phyloP scores from a whole-genome alignment of 2,888 invertebrate species.

The Cheilosia scutellata region DNA sequence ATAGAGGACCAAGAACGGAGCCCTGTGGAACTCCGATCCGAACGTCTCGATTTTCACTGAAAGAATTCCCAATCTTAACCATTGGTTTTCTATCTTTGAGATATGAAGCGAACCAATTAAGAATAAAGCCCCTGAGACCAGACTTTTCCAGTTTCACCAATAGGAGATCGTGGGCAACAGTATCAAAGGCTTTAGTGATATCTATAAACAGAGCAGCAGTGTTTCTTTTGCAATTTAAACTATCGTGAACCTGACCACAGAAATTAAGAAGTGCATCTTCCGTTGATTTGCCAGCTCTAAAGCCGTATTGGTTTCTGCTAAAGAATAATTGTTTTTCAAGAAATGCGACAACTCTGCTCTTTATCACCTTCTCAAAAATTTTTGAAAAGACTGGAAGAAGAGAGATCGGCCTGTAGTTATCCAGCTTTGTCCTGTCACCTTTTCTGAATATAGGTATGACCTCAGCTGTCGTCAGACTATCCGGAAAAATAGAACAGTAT shows the following conservation, averaged over 20 bases:
- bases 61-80: not conserved
- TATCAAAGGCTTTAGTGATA: slow-evolving; percentile 27
- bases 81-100: slow-evolving; percentile 8
- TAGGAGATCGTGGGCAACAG: slow-evolving; percentile 1
- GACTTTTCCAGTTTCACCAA: slow-evolving; percentile 4
- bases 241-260: not conserved
- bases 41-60: slow-evolving; percentile 10
- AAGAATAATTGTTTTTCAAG: slow-evolving; percentile 13
- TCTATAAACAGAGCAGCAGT: slow-evolving; percentile 28
- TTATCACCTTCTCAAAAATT: slow-evolving; percentile 23
- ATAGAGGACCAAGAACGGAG: slow-evolving; percentile 1
- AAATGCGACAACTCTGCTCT: not conserved
- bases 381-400: slow-evolving; percentile 34
- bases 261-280: slow-evolving; percentile 19
- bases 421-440: not conserved
- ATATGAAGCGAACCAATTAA: slow-evolving; percentile 34
- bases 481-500: slow-evolving; percentile 6
- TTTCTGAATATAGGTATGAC: slow-evolving; percentile 26
- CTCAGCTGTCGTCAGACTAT: slow-evolving; percentile 7
- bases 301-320: slow-evolving; percentile 15
- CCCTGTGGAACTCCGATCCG: not conserved
- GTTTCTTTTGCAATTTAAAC: slow-evolving; percentile 14
- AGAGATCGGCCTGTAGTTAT: slow-evolving; percentile 41
- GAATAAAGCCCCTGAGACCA: slow-evolving; percentile 27
- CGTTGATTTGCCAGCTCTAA: slow-evolving; percentile 19